Conservation (phyloP, 2,888 invertebrate genomes). For the Cataglyphis albicans region DNA sequence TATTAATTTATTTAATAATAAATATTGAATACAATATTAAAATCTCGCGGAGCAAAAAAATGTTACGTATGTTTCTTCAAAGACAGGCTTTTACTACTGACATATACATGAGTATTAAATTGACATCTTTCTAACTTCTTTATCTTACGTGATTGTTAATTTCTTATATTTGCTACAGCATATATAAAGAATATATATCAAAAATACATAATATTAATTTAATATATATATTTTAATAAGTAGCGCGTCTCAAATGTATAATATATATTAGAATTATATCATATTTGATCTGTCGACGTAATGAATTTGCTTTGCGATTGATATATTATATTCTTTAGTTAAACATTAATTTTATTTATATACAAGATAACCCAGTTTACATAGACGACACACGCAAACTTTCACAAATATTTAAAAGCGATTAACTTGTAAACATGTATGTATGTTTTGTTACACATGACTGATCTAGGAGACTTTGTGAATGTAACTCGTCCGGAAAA, state of each 20-base stretch:
- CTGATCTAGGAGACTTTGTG: constrained; percentile 19
- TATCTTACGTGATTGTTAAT: not conserved
- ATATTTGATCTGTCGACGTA: not conserved
- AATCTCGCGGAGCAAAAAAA: not conserved
- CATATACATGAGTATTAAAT: not conserved
- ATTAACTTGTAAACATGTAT: constrained; percentile 35
- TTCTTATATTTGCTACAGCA: not conserved
- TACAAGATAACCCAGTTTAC: constrained; percentile 11
- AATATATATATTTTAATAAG: not conserved
- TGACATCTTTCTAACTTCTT: not conserved
- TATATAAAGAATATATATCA: not conserved
- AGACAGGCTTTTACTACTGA: not conserved
- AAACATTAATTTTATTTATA: not conserved
- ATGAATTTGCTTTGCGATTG: not conserved
- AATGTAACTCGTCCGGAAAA: constrained; percentile 7
- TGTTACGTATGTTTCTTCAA: not conserved
- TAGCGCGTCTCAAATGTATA: not conserved
- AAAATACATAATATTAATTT: constrained; percentile 13
- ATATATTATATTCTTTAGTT: not conserved
- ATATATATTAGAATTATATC: not conserved
- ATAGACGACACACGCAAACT: not conserved
- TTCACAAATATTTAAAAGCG: constrained; percentile 25
- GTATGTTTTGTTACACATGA: constrained; percentile 35
- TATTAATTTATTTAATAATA: constrained; percentile 12
- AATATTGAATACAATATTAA: not conserved